phyloP scores from a whole-genome alignment of 35 echinoderm and acorn worm species.

The Holothuria glaberrima region DNA sequence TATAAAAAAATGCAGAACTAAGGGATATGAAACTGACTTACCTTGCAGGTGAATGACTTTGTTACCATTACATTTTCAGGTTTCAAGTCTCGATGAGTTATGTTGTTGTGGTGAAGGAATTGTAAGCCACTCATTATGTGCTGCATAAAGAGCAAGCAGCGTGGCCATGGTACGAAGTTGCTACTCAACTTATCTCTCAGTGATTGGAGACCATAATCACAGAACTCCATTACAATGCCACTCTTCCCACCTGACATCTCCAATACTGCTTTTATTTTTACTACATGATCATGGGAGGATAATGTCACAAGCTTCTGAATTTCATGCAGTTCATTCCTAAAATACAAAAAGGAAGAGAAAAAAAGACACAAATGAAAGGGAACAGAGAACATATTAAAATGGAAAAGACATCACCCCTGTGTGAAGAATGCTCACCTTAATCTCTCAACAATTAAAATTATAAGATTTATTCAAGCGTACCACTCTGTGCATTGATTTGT shows the following conservation, averaged over 20 bases:
- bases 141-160: slow-evolving; percentile 36
- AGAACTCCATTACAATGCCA: slow-evolving; percentile 23
- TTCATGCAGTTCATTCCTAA: not conserved
- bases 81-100: slow-evolving; percentile 38
- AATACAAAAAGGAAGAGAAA: not conserved
- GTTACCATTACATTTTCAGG: slow-evolving; percentile 36
- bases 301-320: slow-evolving; percentile 15
- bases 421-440: no score
- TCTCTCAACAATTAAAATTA: no score
- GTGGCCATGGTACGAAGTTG: slow-evolving; percentile 11
- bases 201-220: not conserved
- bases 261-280: slow-evolving; percentile 19
- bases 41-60: slow-evolving; percentile 21
- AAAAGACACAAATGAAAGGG: not conserved
- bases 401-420: no score
- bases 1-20: not conserved
- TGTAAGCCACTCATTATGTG: slow-evolving; percentile 41
- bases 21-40: not conserved
- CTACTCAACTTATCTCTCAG: not conserved
- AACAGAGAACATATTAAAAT: not conserved
- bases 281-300: not conserved
- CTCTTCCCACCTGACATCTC: not conserved
- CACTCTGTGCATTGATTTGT: no score
- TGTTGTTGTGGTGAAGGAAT: slow-evolving; percentile 6
- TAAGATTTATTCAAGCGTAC: no score